These are phyloP conservation scores for Hyposoter didymator DNA, from an alignment of 2,888 invertebrate genomes.

Conservation along the genomic window DNA sequence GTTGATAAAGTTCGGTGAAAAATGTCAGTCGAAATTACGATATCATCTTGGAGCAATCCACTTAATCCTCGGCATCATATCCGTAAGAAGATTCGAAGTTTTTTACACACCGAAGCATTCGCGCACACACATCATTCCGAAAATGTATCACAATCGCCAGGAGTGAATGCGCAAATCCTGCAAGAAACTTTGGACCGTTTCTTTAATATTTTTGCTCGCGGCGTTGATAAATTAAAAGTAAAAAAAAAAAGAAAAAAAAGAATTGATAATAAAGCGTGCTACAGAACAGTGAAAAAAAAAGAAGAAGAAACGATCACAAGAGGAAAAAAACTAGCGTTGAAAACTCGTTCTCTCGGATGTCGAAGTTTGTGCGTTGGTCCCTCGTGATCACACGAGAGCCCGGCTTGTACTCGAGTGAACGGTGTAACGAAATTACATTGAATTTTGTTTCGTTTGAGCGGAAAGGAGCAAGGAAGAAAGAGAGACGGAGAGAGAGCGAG, in stretches of 20 bases:
- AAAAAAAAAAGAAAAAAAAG: background rate
- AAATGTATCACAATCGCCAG: background rate
- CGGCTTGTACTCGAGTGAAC: conserved; percentile 68
- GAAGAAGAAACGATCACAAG: background rate
- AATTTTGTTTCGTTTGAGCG: conserved; percentile 66
- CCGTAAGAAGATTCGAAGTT: background rate
- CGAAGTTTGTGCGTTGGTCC: conserved; percentile 22
- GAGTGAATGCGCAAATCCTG: background rate
- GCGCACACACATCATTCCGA: background rate
- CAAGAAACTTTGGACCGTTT: background rate
- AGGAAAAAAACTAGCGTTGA: conserved; percentile 18
- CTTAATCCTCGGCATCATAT: conserved; percentile 35
- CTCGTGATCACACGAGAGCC: conserved; percentile 60
- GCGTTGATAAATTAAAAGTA: background rate
- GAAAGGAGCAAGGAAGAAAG: conserved; percentile 33
- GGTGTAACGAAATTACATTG: conserved; percentile 64
- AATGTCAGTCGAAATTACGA: background rate
- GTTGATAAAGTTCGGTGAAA: background rate
- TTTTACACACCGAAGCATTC: background rate
- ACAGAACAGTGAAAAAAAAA: background rate
- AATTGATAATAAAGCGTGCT: background rate
- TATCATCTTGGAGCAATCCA: conserved; percentile 20
- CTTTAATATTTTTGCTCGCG: background rate
- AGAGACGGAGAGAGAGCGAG: background rate
- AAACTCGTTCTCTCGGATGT: conserved; percentile 26